These are phyloP conservation scores for Dendrocincla fuliginosa DNA, from an alignment of 2,797 vertebrate genomes.

Conservation along the genomic window DNA sequence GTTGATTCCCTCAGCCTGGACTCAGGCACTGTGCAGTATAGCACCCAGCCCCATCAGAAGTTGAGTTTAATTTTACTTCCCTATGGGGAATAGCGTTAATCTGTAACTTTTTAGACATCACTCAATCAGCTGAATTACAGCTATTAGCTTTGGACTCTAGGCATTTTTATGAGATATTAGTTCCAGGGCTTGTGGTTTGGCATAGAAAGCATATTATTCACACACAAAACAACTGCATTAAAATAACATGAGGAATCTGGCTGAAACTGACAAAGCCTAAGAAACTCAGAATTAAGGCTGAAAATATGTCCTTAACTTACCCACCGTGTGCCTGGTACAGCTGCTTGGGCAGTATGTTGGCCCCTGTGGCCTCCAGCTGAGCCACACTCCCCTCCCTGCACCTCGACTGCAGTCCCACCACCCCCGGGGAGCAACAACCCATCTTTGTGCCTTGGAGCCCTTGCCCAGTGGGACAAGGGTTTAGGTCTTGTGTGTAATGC, in stretches of 20 bases:
- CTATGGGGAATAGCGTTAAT: conserved; percentile 16
- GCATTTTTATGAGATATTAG: conserved; percentile 80
- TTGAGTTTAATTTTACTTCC: not conserved
- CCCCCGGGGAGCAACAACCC: accelerated
- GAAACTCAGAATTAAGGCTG: conserved; percentile 69
- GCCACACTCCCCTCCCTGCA: not conserved
- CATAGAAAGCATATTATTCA: conserved; percentile 74
- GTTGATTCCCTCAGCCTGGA: not conserved
- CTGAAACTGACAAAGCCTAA: conserved; percentile 72
- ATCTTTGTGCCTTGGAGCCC: not conserved
- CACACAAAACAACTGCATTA: conserved; percentile 79
- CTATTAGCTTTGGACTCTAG: conserved; percentile 76
- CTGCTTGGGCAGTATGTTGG: not conserved
- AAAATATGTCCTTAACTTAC: conserved; percentile 76
- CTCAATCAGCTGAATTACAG: conserved; percentile 68
- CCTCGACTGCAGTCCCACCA: accelerated
- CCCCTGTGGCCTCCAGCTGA: not conserved
- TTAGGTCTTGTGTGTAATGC: accelerated
- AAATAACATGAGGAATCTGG: conserved; percentile 79
- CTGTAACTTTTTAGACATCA: conserved; percentile 60
- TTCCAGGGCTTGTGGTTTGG: conserved; percentile 82
- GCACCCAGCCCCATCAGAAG: not conserved
- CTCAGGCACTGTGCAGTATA: not conserved
- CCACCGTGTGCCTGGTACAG: not conserved
- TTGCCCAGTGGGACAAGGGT: not conserved